Conservation (phyloP, 2,888 invertebrate genomes). For the Atherix ibis region DNA sequence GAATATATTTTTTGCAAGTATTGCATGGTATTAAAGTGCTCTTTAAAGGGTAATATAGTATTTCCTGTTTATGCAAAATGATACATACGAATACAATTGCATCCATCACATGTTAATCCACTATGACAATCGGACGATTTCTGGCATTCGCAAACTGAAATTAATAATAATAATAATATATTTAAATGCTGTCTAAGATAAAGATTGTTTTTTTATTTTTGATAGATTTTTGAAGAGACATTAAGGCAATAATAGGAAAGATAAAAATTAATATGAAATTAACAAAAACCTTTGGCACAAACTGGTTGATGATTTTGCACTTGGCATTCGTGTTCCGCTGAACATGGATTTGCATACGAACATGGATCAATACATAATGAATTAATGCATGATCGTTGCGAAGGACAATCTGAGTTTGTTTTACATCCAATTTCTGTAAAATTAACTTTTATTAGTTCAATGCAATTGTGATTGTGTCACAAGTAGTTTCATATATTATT, state of each 20-base stretch:
- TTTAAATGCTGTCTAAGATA: too few species aligned
- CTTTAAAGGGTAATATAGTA: too few species aligned
- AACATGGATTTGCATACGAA: conserved; percentile 55
- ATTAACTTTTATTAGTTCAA: not conserved
- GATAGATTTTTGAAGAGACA: too few species aligned
- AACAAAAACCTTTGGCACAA: conserved; percentile 61
- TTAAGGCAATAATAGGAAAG: too few species aligned
- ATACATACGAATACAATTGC: conserved; percentile 38
- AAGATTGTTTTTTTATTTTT: too few species aligned
- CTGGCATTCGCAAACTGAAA: conserved; percentile 41
- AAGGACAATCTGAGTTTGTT: conserved; percentile 62
- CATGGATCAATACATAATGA: conserved; percentile 73
- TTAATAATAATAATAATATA: conserved; percentile 1
- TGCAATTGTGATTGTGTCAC: too few species aligned
- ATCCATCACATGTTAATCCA: conserved; percentile 50
- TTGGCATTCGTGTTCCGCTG: conserved; percentile 58
- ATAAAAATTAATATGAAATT: too few species aligned
- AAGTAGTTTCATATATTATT: too few species aligned
- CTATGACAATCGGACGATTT: conserved; percentile 47
- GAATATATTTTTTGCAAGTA: too few species aligned
- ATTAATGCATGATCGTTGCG: conserved; percentile 61
- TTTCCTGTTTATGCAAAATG: too few species aligned
- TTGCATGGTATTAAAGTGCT: too few species aligned
- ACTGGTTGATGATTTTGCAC: conserved; percentile 71
- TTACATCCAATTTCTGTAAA: conserved; percentile 60